Base-by-base conservation (phyloP, 37 sponge, comb jelly and placozoan genomes). In the Chondrosia reniformis region DNA sequence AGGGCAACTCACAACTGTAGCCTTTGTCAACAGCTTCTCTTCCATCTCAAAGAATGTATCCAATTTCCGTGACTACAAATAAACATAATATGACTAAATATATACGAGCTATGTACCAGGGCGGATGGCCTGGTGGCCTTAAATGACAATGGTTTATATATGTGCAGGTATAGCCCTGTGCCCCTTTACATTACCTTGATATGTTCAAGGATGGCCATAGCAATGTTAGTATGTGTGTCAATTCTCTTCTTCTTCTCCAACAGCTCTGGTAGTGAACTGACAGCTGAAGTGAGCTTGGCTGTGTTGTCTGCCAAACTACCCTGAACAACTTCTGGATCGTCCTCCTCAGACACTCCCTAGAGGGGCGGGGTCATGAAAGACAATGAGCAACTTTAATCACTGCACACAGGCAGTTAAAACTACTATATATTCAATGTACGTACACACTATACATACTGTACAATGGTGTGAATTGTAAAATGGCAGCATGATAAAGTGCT, bases 171-270 rank as follows among this genome's bases (percentile, higher is more conserved):
- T 82, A 12, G 55, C 46, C 36, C 13, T 45, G 56, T 74, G 10
- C 22, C 9, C 21, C 45, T 25, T 44, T 72, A 19, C n/a, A n/a
- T n/a, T 36, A 91, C 96, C 83, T 94, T 94, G 67, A 98, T 94
- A 8, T 92, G 64, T 12, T 98, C 95, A 37, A 94, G 84, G 9
- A 98, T 76, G 7, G 95, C 91, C 44, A 93, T 94, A 37, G 99
- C 99, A 34, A 98, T 89, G 83, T 98, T 98, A 19, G 95, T 98
- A 85, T 98, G 99, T 83, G 92, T 92, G 79, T 98, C 99, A 69
- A 98, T 89, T 4, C 84, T 85, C 78, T 94, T 94, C 84, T 98
- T 98, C 79, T 78, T 78, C 75, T 94, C 99, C 91, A 98, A 73
- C 66, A 98, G 78, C 65, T 98, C 99, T 49, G 98, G 95, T 0